Evolutionary conservation across 2,888 invertebrate species (phyloP).

Genomic region (Oscheius sp.): DNA sequence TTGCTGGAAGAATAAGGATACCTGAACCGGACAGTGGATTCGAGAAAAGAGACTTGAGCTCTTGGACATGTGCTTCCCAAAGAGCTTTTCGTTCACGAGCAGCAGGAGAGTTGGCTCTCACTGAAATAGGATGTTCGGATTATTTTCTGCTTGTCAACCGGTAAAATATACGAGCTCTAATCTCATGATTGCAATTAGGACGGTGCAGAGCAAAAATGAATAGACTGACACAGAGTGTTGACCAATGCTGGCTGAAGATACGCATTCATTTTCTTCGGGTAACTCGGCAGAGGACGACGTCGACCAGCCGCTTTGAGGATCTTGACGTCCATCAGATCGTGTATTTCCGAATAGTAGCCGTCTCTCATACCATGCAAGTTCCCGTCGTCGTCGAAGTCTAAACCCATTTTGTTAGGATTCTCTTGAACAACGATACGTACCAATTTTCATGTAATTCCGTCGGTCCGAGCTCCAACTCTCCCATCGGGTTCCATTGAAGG

Average conservation of each 20-base stretch:
- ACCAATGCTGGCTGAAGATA: background rate
- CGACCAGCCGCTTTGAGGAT: background rate
- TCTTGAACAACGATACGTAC: background rate
- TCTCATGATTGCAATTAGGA: too few relatives aligned
- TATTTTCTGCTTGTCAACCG: too few relatives aligned
- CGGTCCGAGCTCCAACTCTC: background rate
- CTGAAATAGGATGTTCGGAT: too few relatives aligned
- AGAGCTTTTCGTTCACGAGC: too few relatives aligned
- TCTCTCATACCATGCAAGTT: conserved; percentile 3
- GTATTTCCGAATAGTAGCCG: background rate
- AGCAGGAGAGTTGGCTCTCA: too few relatives aligned
- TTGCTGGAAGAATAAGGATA: too few relatives aligned
- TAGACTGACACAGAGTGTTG: background rate
- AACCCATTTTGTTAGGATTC: background rate
- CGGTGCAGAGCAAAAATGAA: too few relatives aligned
- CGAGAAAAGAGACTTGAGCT: too few relatives aligned
- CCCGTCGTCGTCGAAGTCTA: background rate
- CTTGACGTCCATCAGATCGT: background rate
- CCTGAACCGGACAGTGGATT: too few relatives aligned
- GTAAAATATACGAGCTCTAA: too few relatives aligned
- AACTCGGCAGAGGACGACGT: background rate
- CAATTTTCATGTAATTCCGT: conserved; percentile 7
- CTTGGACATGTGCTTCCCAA: too few relatives aligned
- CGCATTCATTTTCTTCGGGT: background rate
- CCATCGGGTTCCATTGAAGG: background rate